Conservation (phyloP, 2,113 vertebrate genomes). For the Naja naja region DNA sequence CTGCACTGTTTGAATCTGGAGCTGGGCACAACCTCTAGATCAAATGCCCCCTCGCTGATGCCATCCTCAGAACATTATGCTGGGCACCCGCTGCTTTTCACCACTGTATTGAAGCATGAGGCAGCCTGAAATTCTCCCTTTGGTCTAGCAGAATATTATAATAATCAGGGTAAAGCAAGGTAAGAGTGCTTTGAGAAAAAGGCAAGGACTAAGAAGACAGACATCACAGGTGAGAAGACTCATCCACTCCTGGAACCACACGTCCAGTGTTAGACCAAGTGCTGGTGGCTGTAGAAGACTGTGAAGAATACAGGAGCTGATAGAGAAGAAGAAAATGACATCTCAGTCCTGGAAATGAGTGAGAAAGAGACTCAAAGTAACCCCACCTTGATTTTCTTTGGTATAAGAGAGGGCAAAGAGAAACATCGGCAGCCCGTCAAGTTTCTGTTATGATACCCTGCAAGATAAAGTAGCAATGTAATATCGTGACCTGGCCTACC, state of each 20-base stretch:
- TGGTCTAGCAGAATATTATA: background rate
- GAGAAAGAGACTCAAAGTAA: background rate
- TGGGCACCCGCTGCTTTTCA: background rate
- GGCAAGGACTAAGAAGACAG: background rate
- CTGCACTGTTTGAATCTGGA: background rate
- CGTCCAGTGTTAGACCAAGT: background rate
- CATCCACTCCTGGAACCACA: background rate
- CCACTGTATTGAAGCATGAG: background rate
- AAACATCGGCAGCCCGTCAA: background rate
- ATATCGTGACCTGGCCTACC: background rate
- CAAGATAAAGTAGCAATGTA: background rate
- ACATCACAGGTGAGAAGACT: background rate
- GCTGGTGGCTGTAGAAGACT: background rate
- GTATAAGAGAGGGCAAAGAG: background rate
- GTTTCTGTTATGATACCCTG: background rate
- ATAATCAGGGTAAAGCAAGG: background rate
- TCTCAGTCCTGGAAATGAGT: background rate
- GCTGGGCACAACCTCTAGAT: background rate
- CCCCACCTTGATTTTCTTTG: background rate
- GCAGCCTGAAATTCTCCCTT: background rate
- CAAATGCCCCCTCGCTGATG: background rate
- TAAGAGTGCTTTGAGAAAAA: background rate
- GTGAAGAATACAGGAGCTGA: background rate
- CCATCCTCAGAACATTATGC: background rate
- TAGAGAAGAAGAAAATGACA: background rate